Base-by-base conservation (phyloP, 2,113 vertebrate genomes). In the Hyperopisus bebe region DNA sequence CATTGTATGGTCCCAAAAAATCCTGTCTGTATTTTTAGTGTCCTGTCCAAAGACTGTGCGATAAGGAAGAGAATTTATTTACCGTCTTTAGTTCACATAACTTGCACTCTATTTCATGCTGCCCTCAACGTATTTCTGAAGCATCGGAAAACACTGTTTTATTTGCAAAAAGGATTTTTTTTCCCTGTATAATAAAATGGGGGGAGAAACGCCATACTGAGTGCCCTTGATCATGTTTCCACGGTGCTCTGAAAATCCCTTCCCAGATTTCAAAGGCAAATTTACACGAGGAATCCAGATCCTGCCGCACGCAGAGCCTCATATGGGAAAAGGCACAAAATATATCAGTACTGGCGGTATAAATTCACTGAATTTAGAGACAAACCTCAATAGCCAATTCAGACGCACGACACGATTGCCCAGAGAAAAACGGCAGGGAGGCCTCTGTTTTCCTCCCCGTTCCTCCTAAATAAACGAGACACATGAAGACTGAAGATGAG, bases 11-110 rank as follows among this genome's bases (percentile, higher is more conserved):
- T 91, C 24, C 90, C 90, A 93, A 90, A 89, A 93, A 89, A 94
- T 93, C 88, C 84, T 90, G 94, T 91, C 92, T 58, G 70, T 48
- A 80, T 91, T 93, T 92, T 89, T 92, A 47, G 88, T 74, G 31
- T 53, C 3, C 27, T 87, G n/a, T 39, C 31, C 17, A 55, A 55
- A 35, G 27, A 24, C 85, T 2, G 27, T 51, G 13, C 3, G 17
- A 87, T 35, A 55, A 51, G 15, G 24, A 86, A 84, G 46, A 85
- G 3, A 48, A 48, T 48, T 27, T 84, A 47, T 47, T 48, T 8
- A 11, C 82, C 21, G 4, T 48, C 21, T 47, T 85, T 47, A 94
- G 90, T 90, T 90, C 86, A 85, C 91, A 92, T 90, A 92, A 91
- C 89, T 91, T 50, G 15, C 21, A 85, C 21, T 87, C 31, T 55